A percentile compares a stretch with the other conserved stretches of the same genome.
Evolutionary conservation across 2,888 invertebrate species (phyloP).

Genomic region (Oscheius onirici): DNA sequence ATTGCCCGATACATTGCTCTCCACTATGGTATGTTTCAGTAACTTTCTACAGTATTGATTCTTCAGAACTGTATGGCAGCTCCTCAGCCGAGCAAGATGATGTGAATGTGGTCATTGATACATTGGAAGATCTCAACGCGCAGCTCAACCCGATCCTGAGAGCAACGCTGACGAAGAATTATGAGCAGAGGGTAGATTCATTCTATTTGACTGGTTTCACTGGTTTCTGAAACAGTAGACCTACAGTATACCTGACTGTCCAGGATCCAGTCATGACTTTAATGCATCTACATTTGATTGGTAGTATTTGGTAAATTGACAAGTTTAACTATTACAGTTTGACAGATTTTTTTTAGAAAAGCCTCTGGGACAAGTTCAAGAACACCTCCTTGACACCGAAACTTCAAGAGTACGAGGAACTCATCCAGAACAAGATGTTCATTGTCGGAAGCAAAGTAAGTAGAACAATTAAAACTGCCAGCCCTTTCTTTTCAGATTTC

Average conservation of each 20-base stretch:
- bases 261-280: no score
- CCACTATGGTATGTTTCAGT: conserved; percentile 45
- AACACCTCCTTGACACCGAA: conserved; percentile 48
- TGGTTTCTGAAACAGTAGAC: no score
- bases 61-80: conserved; percentile 54
- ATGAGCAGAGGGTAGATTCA: conserved; percentile 59
- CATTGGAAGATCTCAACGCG: conserved; percentile 54
- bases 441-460: conserved; percentile 48
- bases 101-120: conserved; percentile 56
- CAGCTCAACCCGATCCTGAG: conserved; percentile 59
- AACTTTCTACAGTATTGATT: background rate
- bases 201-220: no score
- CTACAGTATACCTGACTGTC: no score
- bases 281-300: no score
- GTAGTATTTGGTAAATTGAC: no score
- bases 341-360: conserved; percentile 35
- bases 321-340: background rate
- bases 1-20: conserved; percentile 59
- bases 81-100: conserved; percentile 55
- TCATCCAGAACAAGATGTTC: conserved; percentile 42
- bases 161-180: conserved; percentile 57
- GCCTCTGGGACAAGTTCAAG: conserved; percentile 45
- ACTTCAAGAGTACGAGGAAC: conserved; percentile 49
- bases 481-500: conserved; percentile 54
- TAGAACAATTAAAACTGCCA: background rate